phyloP scores from a whole-genome alignment of 2,797 vertebrate genomes.

The Acrocephalus scirpaceus region DNA sequence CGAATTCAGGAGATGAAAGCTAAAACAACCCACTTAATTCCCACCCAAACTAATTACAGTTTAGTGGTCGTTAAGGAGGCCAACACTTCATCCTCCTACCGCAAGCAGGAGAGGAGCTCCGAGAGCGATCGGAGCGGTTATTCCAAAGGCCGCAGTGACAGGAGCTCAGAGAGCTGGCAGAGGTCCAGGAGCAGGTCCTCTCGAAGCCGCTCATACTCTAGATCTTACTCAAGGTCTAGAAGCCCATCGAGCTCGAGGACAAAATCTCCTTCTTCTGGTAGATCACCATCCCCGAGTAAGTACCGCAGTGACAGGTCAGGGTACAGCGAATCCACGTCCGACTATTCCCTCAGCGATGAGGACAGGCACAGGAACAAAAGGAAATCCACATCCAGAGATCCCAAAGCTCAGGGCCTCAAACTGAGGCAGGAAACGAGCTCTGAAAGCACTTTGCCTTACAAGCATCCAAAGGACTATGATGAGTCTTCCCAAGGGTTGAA shows the following conservation, averaged over 20 bases:
- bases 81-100: slow-evolving; percentile 51
- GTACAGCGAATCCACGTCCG: slow-evolving; percentile 84
- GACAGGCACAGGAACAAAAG: slow-evolving; percentile 56
- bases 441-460: slow-evolving; percentile 64
- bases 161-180: slow-evolving; percentile 73
- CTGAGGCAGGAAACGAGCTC: slow-evolving; percentile 78
- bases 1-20: slow-evolving; percentile 90
- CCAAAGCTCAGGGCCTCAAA: slow-evolving; percentile 73
- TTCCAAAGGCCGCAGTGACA: slow-evolving; percentile 72
- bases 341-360: slow-evolving; percentile 76
- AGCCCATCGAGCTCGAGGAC: slow-evolving; percentile 83
- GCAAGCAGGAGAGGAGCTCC: slow-evolving; percentile 69
- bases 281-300: slow-evolving; percentile 64
- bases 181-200: slow-evolving; percentile 83
- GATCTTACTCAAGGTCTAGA: slow-evolving; percentile 82
- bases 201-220: slow-evolving; percentile 83
- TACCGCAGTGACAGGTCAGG: slow-evolving; percentile 81
- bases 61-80: slow-evolving; percentile 68
- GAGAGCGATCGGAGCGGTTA: slow-evolving; percentile 73
- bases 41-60: slow-evolving; percentile 67
- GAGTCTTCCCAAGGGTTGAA: slow-evolving; percentile 49
- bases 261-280: slow-evolving; percentile 73
- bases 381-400: slow-evolving; percentile 62
- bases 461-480: slow-evolving; percentile 50
- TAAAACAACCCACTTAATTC: slow-evolving; percentile 77